Base-by-base conservation (phyloP, 2,797 vertebrate genomes). In the Crenuchus spilurus region DNA sequence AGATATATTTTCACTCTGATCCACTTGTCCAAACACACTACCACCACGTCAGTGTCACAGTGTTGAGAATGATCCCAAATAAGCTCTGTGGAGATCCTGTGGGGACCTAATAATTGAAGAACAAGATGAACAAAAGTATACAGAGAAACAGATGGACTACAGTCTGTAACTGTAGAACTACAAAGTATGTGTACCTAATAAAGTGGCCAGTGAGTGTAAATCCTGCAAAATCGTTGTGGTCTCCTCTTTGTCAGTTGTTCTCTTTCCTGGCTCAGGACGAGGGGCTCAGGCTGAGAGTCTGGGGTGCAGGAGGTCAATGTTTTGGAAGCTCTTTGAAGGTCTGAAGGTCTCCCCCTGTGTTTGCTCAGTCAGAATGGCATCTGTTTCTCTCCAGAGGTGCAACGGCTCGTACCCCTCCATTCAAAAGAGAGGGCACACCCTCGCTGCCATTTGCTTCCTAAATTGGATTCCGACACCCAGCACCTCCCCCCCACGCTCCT, bases 381-480 rank as follows among this genome's bases (percentile, higher is more conserved):
- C 75, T 72, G 65, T 73, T 73, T 68, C 75, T 61, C 54, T 76
- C 44, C 33, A 54, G 58, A 48, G 52, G 76, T 46, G 51, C 39
- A 10, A 28, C 24, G 14, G 37, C 39, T 26, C 10, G 22, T 39
- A 30, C 69, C 70, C 76, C 37, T 73, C 49, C n/a, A 4, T 31
- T 76, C 35, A 69, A 69, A 76, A 63, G 74, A 46, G 20, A 62
- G 74, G 81, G 75, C 74, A 26, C 37, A 75, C 54, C 81, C 83
- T 73, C 37, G 75, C 61, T 68, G 81, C 61, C 66, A 72, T 58
- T 67, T 37, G 44, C 79, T 62, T 90, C 57, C 66, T 20, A 76
- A 92, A 93, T 91, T 92, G 91, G 91, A 93, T 92, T 92, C 90
- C 83, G 85, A 87, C 85, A 9, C 46, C 64, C 6, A 48, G 37